These are phyloP conservation scores for Zhuqinia jingwanae DNA, from an alignment of 2,888 invertebrate species.

Conservation along the genomic window DNA sequence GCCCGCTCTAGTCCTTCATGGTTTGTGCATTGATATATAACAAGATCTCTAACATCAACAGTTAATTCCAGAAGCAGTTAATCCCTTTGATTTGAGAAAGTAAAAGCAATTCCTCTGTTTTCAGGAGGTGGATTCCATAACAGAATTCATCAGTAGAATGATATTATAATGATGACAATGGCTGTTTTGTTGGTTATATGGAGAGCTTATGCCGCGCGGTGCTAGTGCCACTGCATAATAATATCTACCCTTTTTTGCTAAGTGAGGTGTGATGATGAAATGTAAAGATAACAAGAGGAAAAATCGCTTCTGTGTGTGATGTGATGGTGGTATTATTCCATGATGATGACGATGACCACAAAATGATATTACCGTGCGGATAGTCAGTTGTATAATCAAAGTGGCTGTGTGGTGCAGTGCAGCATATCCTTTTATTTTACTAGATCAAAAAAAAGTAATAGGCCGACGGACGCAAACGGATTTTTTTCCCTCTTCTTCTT, in stretches of 20 bases:
- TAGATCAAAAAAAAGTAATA: conserved; percentile 59
- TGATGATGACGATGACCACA: conserved; percentile 44
- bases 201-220: background rate
- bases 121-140: background rate
- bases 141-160: background rate
- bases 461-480: conserved; percentile 3
- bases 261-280: conserved; percentile 54
- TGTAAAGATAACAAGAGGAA: conserved; percentile 48
- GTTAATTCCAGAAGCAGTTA: conserved; percentile 66
- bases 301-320: conserved; percentile 39
- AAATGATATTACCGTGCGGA: conserved; percentile 42
- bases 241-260: background rate
- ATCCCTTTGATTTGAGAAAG: conserved; percentile 65
- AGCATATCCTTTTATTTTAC: conserved; percentile 1
- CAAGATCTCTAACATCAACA: background rate
- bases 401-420: background rate
- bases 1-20: background rate
- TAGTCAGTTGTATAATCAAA: background rate
- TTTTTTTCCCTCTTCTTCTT: conserved; percentile 20
- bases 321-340: conserved; percentile 40
- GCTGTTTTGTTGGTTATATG: background rate
- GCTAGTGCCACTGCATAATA: too few species aligned
- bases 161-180: background rate
- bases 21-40: background rate
- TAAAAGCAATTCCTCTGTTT: conserved; percentile 60